Evolutionary conservation across 2,888 invertebrate genomes (phyloP).

Genomic region (Timema podura): DNA sequence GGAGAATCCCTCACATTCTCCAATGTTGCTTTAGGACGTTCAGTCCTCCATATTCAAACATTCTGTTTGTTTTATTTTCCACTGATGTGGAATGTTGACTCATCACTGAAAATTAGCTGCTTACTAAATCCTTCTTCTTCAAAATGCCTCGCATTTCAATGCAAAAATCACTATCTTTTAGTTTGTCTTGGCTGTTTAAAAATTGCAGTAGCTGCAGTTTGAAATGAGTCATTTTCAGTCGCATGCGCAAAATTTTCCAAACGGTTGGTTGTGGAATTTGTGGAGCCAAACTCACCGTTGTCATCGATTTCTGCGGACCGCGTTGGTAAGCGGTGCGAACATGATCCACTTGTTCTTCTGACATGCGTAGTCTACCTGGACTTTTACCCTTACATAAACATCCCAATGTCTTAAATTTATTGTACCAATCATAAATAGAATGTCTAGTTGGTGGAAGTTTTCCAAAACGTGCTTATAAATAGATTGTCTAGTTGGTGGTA

Average conservation of each 20-base stretch:
- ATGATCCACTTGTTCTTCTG: not conserved
- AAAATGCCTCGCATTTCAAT: conserved; percentile 2
- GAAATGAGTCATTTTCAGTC: not conserved
- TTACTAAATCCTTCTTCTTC: not conserved
- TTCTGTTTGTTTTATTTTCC: conserved; percentile 11
- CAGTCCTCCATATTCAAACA: too few relatives aligned
- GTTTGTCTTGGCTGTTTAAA: not conserved
- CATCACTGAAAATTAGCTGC: too few relatives aligned
- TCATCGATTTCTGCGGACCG: conserved; percentile 4
- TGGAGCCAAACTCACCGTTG: not conserved
- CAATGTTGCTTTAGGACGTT: not conserved
- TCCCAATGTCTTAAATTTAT: too few relatives aligned
- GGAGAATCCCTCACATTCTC: conserved; percentile 6
- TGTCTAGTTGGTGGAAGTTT: too few relatives aligned
- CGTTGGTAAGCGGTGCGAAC: not conserved
- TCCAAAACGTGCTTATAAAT: too few relatives aligned
- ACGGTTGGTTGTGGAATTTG: conserved; percentile 11
- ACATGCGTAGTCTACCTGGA: not conserved
- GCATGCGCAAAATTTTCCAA: conserved; percentile 17
- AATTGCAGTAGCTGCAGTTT: not conserved
- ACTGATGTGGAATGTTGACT: not conserved
- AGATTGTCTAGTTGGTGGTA: too few relatives aligned
- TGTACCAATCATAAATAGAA: too few relatives aligned
- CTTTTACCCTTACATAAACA: too few relatives aligned
- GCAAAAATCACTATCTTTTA: not conserved